Conservation (phyloP, 2,113 vertebrate genomes). For the Erpornis zantholeuca region DNA sequence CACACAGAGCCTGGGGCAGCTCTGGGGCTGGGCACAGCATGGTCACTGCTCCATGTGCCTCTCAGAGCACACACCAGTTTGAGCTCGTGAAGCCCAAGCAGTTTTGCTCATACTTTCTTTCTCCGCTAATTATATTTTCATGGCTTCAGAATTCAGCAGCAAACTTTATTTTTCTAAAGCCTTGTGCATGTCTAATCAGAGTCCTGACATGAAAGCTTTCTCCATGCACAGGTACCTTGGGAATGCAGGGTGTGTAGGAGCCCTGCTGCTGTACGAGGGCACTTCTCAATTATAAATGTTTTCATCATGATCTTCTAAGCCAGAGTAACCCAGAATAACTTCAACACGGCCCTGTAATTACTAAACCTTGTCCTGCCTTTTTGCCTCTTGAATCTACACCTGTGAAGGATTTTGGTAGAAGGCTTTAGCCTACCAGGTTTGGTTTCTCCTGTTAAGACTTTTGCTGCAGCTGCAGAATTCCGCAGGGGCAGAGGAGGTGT, state of each 20-base stretch:
- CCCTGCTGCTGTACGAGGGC: background rate
- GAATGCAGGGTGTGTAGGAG: background rate
- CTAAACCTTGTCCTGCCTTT: background rate
- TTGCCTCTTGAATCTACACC: background rate
- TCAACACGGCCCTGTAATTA: background rate
- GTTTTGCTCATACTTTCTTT: background rate
- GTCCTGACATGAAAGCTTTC: background rate
- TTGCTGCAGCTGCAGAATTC: background rate
- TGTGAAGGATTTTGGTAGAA: background rate
- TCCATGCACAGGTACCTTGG: background rate
- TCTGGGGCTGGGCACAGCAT: background rate
- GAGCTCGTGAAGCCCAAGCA: background rate
- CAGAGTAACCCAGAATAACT: background rate
- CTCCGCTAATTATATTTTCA: conserved; percentile 14
- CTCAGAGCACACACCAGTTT: background rate
- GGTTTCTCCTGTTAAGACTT: background rate
- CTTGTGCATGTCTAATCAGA: background rate
- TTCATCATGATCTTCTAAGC: background rate
- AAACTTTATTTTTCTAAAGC: background rate
- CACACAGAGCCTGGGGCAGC: background rate
- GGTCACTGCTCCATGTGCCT: background rate
- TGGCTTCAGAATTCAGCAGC: background rate
- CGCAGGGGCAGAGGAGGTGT: background rate
- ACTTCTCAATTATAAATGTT: background rate
- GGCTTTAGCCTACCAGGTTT: background rate